Evolutionary conservation across 2,113 vertebrate species (phyloP), one percentile per base, ranked within the genome.

Genomic region (Megaptera novaeangliae): DNA sequence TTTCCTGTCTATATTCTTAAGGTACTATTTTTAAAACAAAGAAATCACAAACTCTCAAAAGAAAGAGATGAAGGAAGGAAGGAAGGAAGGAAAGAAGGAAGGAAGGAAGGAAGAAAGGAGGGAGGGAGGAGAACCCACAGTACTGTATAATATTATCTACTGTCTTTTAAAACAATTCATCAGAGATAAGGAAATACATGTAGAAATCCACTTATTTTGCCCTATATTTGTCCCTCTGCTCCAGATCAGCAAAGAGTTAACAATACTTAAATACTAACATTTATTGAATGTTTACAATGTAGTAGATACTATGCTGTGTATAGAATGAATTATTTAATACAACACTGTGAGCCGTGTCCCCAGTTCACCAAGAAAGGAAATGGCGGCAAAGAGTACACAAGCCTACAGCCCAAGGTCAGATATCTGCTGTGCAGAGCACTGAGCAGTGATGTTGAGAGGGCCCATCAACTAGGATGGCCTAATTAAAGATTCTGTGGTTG

Each of bases 1-100:
- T 91, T 93, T 92, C 29, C 36, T 88, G 11, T 77, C 88, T 71
- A 66, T 75, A 34, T n/a, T 64, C n/a, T 95, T 92, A 93, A 84
- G 10, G 0, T 57, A 68, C 17, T 81, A n/a, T 49, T 97, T 78
- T 92, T 34, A 81, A 75, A 95, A 84, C 74, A 85, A 23, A 36
- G 29, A 95, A 88, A 83, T 87, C 4, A 81, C 25, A 93, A 93
- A 72, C 46, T 68, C 57, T 25, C 25, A 29, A 84, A 27, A 84
- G 78, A 44, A n/a, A 80, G n/a, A n/a, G 20, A 52, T 21, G 49
- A n/a, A 61, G 11, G 17, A 20, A 2, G 39, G 27, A 10, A 21
- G 10, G 10, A 71, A 25, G 44, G 31, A 69, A n/a, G 11, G 10
- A 36, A 46, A 6, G 41, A 52, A 44, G 8, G 34, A 75, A 85